phyloP scores from a whole-genome alignment of 2,113 vertebrate genomes.

The Scomber scombrus region DNA sequence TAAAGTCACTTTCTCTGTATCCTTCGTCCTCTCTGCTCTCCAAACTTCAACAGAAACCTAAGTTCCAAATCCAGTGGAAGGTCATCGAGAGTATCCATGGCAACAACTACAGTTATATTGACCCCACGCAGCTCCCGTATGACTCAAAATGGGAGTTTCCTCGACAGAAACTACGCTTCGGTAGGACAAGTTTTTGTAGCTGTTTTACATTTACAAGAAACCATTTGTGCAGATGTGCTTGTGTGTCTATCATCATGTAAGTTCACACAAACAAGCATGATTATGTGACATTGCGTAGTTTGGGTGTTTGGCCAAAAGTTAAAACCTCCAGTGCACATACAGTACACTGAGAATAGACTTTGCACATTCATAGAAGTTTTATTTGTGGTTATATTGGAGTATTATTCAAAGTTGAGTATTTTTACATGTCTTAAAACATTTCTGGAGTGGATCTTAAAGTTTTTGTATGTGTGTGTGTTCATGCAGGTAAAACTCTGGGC shows the following conservation, averaged over 20 bases:
- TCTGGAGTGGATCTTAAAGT: too few relatives aligned
- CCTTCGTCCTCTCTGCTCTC: not conserved
- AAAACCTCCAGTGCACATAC: too few relatives aligned
- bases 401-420: not conserved
- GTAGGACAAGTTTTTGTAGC: constrained; percentile 76
- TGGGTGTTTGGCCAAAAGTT: too few relatives aligned
- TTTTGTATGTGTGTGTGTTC: constrained; percentile 31
- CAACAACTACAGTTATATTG: constrained; percentile 95
- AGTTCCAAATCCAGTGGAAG: constrained; percentile 97
- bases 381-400: too few relatives aligned
- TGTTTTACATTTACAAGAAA: not conserved
- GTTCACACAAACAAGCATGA: too few relatives aligned
- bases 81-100: constrained; percentile 93
- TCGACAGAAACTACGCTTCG: constrained; percentile 94
- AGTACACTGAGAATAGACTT: too few relatives aligned
- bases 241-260: not conserved
- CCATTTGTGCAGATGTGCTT: not conserved
- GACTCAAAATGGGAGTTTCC: constrained; percentile 97
- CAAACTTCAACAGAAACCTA: constrained; percentile 89
- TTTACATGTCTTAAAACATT: too few relatives aligned
- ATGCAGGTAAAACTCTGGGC: constrained; percentile 93
- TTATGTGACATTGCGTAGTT: too few relatives aligned
- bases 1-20: not conserved
- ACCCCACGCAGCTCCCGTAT: constrained; percentile 95
- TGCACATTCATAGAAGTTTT: too few relatives aligned